Evolutionary conservation across 2,113 vertebrate genomes (phyloP).

Genomic region (Bettongia penicillata): DNA sequence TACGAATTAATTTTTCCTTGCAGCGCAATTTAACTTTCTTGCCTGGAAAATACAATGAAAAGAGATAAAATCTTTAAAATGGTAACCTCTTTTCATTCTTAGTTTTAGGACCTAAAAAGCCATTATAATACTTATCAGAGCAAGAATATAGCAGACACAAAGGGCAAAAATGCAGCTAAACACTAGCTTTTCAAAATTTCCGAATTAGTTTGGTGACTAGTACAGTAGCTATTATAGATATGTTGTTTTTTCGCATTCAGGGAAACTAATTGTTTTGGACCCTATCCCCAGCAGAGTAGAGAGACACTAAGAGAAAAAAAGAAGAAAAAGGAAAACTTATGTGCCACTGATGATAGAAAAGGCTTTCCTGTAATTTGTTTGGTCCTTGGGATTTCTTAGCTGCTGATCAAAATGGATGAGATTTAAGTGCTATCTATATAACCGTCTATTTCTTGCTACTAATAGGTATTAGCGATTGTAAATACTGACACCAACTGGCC

Average conservation of each 20-base stretch:
- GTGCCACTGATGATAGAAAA: neutral
- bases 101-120: neutral
- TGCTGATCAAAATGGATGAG: neutral
- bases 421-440: neutral
- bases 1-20: neutral
- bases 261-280: neutral
- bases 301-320: neutral
- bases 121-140: neutral
- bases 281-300: no score
- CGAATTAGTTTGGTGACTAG: neutral
- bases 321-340: neutral
- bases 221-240: neutral
- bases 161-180: neutral
- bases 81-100: neutral
- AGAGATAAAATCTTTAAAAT: neutral
- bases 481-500: neutral
- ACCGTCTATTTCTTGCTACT: neutral
- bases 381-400: neutral
- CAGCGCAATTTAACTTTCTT: neutral
- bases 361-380: neutral
- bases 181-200: neutral
- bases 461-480: neutral
- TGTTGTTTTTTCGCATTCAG: neutral
- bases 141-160: neutral
- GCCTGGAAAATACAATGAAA: neutral